A percentile compares a stretch with the other conserved stretches of the same genome.
phyloP scores from a whole-genome alignment of 2,888 invertebrate genomes.

The Hemistola chrysoprasaria region DNA sequence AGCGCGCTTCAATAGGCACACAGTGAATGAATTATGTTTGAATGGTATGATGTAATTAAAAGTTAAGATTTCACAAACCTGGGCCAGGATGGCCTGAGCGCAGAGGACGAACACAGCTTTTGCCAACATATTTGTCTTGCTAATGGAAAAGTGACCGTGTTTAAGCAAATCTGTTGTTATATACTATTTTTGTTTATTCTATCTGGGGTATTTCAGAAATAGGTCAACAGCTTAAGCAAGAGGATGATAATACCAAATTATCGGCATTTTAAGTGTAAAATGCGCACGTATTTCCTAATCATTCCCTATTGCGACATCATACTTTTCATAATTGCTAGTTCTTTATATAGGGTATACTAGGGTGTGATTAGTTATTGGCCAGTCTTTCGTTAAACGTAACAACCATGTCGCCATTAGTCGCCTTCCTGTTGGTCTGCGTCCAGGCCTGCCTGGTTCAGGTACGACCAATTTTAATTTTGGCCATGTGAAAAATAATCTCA shows the following conservation, averaged over 20 bases:
- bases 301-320: conserved; percentile 7
- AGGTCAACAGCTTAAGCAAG: conserved; percentile 12
- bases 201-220: conserved; percentile 17
- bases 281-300: conserved; percentile 5
- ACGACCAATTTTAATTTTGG: no score
- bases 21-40: no score
- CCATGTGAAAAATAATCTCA: neutral
- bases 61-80: no score
- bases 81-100: conserved; percentile 35
- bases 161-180: conserved; percentile 5
- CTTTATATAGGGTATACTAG: conserved; percentile 16
- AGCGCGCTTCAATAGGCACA: no score
- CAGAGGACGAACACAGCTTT: conserved; percentile 33
- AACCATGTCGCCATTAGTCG: conserved; percentile 30
- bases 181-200: conserved; percentile 9
- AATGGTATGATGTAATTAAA: no score
- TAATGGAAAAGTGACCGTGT: conserved; percentile 13
- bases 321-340: conserved; percentile 1
- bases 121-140: conserved; percentile 32
- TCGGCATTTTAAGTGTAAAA: neutral
- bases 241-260: neutral
- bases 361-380: conserved; percentile 2
- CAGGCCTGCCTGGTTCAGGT: conserved; percentile 37
- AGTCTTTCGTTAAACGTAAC: conserved; percentile 5
- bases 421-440: conserved; percentile 31